Evolutionary conservation across 2,797 vertebrate genomes (phyloP).

Genomic region (Sebastes miniatus): DNA sequence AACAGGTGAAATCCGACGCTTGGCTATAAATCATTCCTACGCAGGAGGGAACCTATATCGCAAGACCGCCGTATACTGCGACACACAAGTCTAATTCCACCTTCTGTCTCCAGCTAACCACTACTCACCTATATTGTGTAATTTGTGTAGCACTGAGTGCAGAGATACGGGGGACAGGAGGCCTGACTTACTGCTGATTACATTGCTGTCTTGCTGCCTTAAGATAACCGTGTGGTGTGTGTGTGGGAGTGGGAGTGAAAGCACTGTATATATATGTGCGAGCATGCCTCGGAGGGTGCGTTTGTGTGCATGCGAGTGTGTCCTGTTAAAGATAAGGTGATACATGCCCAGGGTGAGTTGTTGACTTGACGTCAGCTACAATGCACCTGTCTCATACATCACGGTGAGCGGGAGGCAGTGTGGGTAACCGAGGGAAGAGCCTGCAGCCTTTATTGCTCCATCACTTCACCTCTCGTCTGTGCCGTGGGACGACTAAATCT

Average conservation of each 20-base stretch:
- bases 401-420: conserved; percentile 26
- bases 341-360: conserved; percentile 49
- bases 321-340: conserved; percentile 66
- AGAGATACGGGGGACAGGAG: conserved; percentile 8
- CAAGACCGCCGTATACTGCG: background rate
- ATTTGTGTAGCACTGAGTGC: conserved; percentile 13
- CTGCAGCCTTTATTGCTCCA: conserved; percentile 52
- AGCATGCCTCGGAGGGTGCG: conserved; percentile 4
- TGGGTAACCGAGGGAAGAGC: conserved; percentile 24
- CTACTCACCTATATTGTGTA: conserved; percentile 7
- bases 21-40: background rate
- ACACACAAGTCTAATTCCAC: background rate
- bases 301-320: conserved; percentile 27
- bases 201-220: conserved; percentile 33
- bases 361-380: conserved; percentile 54
- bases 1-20: conserved; percentile 5
- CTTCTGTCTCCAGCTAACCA: conserved; percentile 20
- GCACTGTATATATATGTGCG: background rate
- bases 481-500: conserved; percentile 23
- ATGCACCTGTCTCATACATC: conserved; percentile 68
- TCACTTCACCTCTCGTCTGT: conserved; percentile 35
- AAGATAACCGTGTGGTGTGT: conserved; percentile 37
- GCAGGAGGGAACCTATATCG: background rate
- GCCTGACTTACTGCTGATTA: conserved; percentile 54
- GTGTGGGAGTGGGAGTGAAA: background rate